Evolutionary conservation across 2,888 invertebrate genomes (phyloP).

Genomic region (Ectemnius lituratus): DNA sequence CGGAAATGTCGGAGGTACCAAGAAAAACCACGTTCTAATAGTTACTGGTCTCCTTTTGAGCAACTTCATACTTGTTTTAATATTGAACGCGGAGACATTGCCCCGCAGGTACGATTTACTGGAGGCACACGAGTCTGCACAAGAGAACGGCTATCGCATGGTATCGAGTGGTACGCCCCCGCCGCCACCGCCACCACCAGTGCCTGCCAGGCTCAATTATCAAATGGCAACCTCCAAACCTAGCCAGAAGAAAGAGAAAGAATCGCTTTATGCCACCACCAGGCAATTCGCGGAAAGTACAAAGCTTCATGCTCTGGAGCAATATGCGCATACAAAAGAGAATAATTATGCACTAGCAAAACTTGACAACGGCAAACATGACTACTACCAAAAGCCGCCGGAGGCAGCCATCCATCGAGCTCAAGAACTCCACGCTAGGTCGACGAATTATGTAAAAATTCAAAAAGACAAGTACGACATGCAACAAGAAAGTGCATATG

Average conservation of each 20-base stretch:
- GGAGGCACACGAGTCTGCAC: constrained; percentile 75
- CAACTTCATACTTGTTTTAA: not conserved
- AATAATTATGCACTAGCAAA: constrained; percentile 72
- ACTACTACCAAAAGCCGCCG: constrained; percentile 73
- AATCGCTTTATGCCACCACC: constrained; percentile 67
- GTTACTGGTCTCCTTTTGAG: not conserved
- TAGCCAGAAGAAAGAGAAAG: constrained; percentile 69
- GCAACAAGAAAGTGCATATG: constrained; percentile 72
- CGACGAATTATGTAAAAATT: constrained; percentile 70
- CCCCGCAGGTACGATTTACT: constrained; percentile 78
- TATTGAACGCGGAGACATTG: not conserved
- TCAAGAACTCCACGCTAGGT: constrained; percentile 58
- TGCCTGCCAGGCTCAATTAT: constrained; percentile 78
- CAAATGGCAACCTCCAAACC: constrained; percentile 64
- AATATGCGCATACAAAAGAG: constrained; percentile 69
- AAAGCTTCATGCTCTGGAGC: constrained; percentile 68
- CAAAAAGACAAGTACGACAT: constrained; percentile 75
- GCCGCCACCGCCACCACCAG: constrained; percentile 79
- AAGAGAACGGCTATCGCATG: constrained; percentile 69
- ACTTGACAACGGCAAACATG: constrained; percentile 68
- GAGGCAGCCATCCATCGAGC: constrained; percentile 73
- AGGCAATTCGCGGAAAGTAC: constrained; percentile 64
- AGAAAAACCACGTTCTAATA: too few relatives aligned
- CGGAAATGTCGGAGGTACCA: too few relatives aligned
- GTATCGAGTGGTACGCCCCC: constrained; percentile 28